A percentile compares a stretch with the other conserved stretches of the same genome.
phyloP scores from a whole-genome alignment of 2,888 invertebrate species.

The Plagiodera versicolora region DNA sequence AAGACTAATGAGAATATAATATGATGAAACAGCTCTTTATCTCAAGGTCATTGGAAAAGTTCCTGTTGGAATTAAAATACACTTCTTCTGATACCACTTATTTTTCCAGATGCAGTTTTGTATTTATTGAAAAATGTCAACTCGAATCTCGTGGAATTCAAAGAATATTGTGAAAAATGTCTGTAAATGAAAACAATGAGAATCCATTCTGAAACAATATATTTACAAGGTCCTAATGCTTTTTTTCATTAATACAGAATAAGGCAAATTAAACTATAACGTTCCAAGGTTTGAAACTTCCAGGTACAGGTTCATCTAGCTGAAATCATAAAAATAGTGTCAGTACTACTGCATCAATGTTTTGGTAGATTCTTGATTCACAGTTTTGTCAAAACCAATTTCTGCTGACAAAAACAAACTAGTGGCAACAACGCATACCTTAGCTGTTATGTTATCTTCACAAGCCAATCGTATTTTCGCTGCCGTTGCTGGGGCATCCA shows the following conservation, averaged over 20 bases:
- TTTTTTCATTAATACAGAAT: background rate
- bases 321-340: slow-evolving; percentile 51
- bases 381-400: no score
- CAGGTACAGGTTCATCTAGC: slow-evolving; percentile 60
- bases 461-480: slow-evolving; percentile 90
- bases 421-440: no score
- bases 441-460: slow-evolving; percentile 76
- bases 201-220: background rate
- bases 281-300: slow-evolving; percentile 67
- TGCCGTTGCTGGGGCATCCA: slow-evolving; percentile 86
- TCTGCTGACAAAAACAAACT: no score
- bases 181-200: background rate
- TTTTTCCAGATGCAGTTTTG: slow-evolving; percentile 35
- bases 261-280: slow-evolving; percentile 49
- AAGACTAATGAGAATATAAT: no score
- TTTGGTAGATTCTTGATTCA: no score
- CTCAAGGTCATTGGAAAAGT: no score
- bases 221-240: background rate
- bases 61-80: no score
- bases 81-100: no score
- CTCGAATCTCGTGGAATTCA: slow-evolving; percentile 30
- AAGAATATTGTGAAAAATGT: slow-evolving; percentile 21
- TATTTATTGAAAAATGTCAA: slow-evolving; percentile 33
- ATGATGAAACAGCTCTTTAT: no score
- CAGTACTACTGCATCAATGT: no score